phyloP scores from a whole-genome alignment of 2,113 vertebrate species.

The Progne subis region DNA sequence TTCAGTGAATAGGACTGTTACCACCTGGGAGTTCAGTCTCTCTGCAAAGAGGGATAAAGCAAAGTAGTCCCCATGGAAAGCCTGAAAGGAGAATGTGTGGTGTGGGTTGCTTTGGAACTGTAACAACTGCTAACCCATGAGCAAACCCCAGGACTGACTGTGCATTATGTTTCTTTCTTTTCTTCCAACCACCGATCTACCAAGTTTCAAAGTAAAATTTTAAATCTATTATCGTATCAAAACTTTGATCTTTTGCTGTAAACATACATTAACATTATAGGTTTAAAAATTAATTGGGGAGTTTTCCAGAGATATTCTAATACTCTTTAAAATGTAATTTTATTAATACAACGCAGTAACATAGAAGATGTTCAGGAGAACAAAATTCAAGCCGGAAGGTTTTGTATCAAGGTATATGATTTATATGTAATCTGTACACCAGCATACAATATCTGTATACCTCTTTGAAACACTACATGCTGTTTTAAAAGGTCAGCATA shows the following conservation, averaged over 20 bases:
- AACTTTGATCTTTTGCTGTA: neutral
- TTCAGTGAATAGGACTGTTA: neutral
- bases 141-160: neutral
- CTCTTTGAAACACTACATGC: neutral
- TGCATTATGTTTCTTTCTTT: neutral
- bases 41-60: neutral
- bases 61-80: neutral
- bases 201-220: neutral
- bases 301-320: neutral
- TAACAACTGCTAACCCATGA: neutral
- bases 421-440: neutral
- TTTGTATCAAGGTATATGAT: neutral
- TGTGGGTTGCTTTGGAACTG: neutral
- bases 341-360: neutral
- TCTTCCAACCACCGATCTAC: neutral
- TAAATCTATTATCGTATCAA: neutral
- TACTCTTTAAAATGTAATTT: neutral
- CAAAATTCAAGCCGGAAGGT: neutral
- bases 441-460: neutral
- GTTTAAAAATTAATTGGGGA: neutral
- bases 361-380: neutral
- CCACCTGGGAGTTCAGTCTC: neutral
- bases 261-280: neutral
- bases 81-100: neutral
- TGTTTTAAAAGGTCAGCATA: neutral